These are phyloP conservation scores for Ptilonorhynchus violaceus DNA, from an alignment of 2,113 vertebrate genomes.

Conservation along the genomic window DNA sequence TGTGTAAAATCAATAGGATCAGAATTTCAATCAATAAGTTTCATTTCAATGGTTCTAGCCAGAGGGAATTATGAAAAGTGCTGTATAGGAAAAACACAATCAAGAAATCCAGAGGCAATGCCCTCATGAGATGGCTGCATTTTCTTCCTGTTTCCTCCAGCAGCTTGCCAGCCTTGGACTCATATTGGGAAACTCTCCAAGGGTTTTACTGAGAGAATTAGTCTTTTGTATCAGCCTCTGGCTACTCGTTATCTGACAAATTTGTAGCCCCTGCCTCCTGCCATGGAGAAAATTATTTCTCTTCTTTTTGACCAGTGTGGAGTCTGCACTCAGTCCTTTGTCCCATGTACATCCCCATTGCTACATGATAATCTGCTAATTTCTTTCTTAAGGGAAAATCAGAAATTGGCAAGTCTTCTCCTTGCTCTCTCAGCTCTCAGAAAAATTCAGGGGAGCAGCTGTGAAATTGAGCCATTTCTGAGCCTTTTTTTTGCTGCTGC, in stretches of 20 bases:
- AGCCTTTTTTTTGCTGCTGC: neutral
- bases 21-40: conserved; percentile 49
- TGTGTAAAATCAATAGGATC: conserved; percentile 41
- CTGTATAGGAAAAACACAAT: neutral
- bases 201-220: conserved; percentile 19
- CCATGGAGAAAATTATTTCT: neutral
- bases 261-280: neutral
- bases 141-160: neutral
- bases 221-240: conserved; percentile 33
- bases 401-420: neutral
- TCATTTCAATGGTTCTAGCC: conserved; percentile 34
- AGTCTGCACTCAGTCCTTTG: neutral
- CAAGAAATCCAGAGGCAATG: neutral
- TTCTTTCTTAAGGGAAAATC: neutral
- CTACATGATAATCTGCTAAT: neutral
- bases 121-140: neutral
- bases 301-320: neutral
- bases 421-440: neutral
- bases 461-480: neutral
- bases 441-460: conserved; percentile 31
- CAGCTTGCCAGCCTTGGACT: neutral
- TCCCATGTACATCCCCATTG: neutral
- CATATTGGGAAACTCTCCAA: conserved; percentile 5
- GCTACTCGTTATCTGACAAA: conserved; percentile 15
- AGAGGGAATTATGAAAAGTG: conserved; percentile 12